These are phyloP conservation scores for Falco berigora DNA, from an alignment of 2,797 vertebrate genomes.

Conservation along the genomic window DNA sequence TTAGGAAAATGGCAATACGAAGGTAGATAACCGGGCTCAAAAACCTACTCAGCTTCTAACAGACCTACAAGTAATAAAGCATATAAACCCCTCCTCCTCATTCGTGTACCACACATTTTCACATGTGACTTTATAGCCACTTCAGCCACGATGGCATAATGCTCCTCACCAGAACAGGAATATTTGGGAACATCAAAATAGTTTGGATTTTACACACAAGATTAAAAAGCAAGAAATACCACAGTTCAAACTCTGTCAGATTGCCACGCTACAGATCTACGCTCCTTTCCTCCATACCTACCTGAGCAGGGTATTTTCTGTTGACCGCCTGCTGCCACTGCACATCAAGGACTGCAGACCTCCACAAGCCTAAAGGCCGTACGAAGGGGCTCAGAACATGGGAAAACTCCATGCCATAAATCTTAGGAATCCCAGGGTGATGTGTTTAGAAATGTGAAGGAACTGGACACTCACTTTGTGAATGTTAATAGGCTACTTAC, in stretches of 20 bases:
- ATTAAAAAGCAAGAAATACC: neutral
- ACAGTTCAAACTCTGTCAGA: neutral
- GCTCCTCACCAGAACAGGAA: accelerated
- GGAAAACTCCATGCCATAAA: constrained; percentile 5
- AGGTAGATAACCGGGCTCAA: neutral
- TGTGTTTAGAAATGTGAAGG: constrained; percentile 28
- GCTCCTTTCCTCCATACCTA: neutral
- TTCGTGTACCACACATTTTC: neutral
- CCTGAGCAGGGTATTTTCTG: neutral
- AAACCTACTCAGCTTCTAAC: neutral
- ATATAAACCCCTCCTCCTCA: neutral
- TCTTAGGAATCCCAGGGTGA: constrained; percentile 38
- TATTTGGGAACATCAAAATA: neutral
- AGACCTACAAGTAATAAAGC: neutral
- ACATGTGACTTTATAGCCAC: neutral
- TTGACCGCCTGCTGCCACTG: neutral
- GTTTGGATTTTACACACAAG: neutral
- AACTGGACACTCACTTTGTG: constrained; percentile 28
- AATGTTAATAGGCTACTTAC: constrained; percentile 62
- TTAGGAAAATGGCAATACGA: neutral
- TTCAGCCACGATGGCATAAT: neutral
- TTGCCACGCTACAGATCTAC: neutral
- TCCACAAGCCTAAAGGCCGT: neutral
- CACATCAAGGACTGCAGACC: neutral
- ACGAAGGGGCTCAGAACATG: neutral